phyloP scores from a whole-genome alignment of 1,140 invertebrate species.

The Ladona fulva region DNA sequence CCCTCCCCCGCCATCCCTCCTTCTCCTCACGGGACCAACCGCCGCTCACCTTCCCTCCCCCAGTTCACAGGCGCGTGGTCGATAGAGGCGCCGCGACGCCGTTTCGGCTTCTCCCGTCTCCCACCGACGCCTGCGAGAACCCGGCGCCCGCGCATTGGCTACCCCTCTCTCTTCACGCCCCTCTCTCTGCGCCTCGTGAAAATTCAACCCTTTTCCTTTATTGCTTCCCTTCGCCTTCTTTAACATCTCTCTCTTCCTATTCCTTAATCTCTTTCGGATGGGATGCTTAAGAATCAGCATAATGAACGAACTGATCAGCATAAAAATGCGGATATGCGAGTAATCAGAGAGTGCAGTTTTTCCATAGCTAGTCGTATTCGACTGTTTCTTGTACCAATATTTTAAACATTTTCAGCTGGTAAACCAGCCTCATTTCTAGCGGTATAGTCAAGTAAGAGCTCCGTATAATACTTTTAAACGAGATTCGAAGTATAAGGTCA shows the following conservation, averaged over 20 bases:
- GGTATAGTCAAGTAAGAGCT: too few species aligned
- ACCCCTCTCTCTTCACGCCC: neutral
- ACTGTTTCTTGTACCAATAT: too few species aligned
- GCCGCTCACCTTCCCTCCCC: neutral
- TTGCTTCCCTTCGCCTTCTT: neutral
- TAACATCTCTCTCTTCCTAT: neutral
- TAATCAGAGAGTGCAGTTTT: too few species aligned
- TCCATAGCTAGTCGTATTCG: too few species aligned
- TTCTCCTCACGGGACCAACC: neutral
- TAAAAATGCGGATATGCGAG: too few species aligned
- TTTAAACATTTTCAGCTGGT: too few species aligned
- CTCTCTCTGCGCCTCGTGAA: neutral
- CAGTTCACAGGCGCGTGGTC: neutral
- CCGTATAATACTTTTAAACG: too few species aligned
- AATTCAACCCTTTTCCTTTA: neutral
- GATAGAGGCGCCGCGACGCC: neutral
- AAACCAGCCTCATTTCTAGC: too few species aligned
- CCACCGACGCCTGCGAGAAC: neutral
- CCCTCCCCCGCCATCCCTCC: neutral
- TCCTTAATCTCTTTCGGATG: neutral
- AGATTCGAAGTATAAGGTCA: too few species aligned
- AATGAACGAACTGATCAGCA: too few species aligned
- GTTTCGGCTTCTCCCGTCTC: neutral
- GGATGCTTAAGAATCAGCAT: too few species aligned
- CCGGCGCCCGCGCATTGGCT: neutral